Conservation (phyloP, 2,797 vertebrate species). For the Ibycter americanus region DNA sequence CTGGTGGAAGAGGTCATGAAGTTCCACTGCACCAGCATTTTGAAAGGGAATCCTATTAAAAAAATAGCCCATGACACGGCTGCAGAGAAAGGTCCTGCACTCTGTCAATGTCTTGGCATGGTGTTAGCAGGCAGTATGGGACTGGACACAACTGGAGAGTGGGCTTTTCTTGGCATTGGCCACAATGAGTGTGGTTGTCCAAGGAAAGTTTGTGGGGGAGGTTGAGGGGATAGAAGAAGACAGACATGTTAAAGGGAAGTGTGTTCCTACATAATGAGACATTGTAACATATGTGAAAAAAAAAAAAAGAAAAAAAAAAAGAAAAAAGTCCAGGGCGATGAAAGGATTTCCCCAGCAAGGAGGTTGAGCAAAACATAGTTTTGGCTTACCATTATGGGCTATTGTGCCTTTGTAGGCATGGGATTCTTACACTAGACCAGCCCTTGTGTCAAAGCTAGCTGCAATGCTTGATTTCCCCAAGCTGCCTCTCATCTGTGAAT, state of each 20-base stretch:
- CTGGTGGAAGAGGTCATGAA: conserved; percentile 35
- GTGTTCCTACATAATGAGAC: conserved; percentile 64
- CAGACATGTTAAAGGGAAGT: conserved; percentile 35
- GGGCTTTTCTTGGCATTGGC: conserved; percentile 59
- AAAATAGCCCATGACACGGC: background rate
- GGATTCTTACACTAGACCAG: conserved; percentile 36
- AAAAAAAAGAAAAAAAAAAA: background rate
- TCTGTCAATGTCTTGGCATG: conserved; percentile 52
- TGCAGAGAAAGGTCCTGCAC: conserved; percentile 16
- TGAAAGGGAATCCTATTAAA: conserved; percentile 27
- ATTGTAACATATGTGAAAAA: conserved; percentile 45
- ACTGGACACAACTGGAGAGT: conserved; percentile 28
- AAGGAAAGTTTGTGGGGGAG: conserved; percentile 46
- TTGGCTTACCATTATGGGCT: conserved; percentile 48
- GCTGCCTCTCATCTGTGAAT: conserved; percentile 14
- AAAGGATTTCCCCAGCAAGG: conserved; percentile 55
- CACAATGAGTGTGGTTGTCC: conserved; percentile 69
- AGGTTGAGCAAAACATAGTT: conserved; percentile 24
- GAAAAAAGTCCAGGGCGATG: background rate
- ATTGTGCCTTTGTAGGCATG: background rate
- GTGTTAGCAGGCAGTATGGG: background rate
- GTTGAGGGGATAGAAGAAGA: conserved; percentile 32
- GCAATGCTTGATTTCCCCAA: background rate
- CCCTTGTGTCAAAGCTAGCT: conserved; percentile 45
- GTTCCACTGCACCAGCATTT: conserved; percentile 4